Evolutionary conservation across 2,113 vertebrate genomes (phyloP).

Genomic region (Phyllopteryx taeniolatus): DNA sequence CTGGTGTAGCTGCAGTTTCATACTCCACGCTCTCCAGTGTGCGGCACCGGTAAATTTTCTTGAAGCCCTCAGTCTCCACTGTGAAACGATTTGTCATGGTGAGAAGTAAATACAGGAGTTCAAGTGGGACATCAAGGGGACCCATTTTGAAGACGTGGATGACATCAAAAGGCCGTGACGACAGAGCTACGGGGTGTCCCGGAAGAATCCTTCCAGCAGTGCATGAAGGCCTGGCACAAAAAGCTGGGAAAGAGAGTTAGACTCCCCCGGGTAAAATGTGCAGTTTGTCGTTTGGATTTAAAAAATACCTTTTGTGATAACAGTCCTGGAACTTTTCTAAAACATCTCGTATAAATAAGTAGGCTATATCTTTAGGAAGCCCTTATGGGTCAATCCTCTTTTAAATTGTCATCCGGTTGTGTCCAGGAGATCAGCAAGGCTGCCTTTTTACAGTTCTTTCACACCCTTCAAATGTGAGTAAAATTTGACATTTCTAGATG

Average conservation of each 20-base stretch:
- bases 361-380: background rate
- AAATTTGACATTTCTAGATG: conserved; percentile 1
- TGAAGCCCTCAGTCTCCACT: no score
- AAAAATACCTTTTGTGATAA: background rate
- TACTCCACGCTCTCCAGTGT: no score
- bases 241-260: background rate
- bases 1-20: no score
- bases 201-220: no score
- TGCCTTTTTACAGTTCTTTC: background rate
- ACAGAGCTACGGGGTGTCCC: no score
- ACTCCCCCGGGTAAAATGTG: background rate
- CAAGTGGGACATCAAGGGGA: no score
- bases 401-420: background rate
- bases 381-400: background rate
- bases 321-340: background rate
- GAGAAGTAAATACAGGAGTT: no score
- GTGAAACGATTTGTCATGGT: no score
- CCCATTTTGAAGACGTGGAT: no score
- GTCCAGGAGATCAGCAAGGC: background rate
- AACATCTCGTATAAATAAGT: background rate
- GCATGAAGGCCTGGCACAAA: no score
- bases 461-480: background rate
- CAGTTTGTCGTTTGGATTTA: background rate
- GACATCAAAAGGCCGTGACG: no score
- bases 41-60: no score